Conservation (phyloP, 30 jellyfish, hydroid and myxozoan genomes). For the Hydra vulgaris region DNA sequence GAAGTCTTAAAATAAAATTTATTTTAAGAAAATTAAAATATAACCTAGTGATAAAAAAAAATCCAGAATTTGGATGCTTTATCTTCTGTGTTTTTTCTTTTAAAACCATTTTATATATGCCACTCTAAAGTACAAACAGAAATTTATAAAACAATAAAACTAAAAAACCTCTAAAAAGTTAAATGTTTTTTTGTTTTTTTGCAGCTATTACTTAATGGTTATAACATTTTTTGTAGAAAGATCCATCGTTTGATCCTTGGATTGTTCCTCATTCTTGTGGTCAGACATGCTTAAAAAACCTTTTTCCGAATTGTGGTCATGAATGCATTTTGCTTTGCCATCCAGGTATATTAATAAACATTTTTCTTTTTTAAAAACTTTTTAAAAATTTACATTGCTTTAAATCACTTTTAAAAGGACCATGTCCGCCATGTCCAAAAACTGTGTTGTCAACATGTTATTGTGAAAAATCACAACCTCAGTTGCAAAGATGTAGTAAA, state of each 20-base stretch:
- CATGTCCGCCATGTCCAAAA: slow-evolving; percentile 96
- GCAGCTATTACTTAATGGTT: too few relatives aligned
- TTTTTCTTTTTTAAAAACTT: not conserved
- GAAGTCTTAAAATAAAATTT: too few relatives aligned
- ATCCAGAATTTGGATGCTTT: too few relatives aligned
- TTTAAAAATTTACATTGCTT: not conserved
- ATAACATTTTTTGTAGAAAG: slow-evolving; percentile 54
- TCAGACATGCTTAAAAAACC: slow-evolving; percentile 43
- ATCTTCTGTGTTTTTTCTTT: too few relatives aligned
- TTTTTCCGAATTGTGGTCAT: slow-evolving; percentile 88
- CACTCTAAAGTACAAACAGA: too few relatives aligned
- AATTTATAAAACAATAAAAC: too few relatives aligned
- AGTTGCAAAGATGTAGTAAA: slow-evolving; percentile 50
- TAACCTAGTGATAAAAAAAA: too few relatives aligned
- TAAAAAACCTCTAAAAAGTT: too few relatives aligned
- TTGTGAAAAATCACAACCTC: slow-evolving; percentile 72
- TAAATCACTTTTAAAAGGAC: slow-evolving; percentile 36
- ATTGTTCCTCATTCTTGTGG: slow-evolving; percentile 95
- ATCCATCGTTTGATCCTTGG: slow-evolving; percentile 93
- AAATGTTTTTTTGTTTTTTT: too few relatives aligned
- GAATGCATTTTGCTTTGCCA: slow-evolving; percentile 83
- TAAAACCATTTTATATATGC: too few relatives aligned
- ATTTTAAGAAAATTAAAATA: too few relatives aligned
- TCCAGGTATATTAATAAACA: slow-evolving; percentile 80
- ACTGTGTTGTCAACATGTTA: slow-evolving; percentile 48